Conservation (phyloP, 2,888 invertebrate species). For the Scelioninae gen. 1 region DNA sequence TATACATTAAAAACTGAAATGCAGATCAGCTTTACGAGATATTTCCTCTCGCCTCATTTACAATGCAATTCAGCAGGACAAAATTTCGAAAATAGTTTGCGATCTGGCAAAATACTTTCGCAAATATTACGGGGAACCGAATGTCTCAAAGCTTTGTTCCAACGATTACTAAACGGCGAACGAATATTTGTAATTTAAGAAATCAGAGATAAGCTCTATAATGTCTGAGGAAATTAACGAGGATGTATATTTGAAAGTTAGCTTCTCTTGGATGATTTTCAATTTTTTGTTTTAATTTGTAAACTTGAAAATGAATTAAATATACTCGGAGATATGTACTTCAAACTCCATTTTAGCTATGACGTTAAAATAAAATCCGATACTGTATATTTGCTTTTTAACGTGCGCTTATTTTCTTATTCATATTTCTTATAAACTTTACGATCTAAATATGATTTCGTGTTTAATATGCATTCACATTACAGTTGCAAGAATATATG, state of each 20-base stretch:
- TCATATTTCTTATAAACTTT: slow-evolving; percentile 17
- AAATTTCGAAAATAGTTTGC: slow-evolving; percentile 9
- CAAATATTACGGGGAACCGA: slow-evolving; percentile 1
- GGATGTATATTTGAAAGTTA: neutral
- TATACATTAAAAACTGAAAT: slow-evolving; percentile 35
- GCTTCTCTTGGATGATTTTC: neutral
- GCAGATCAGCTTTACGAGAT: slow-evolving; percentile 12
- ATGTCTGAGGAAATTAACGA: slow-evolving; percentile 6
- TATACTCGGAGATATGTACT: neutral
- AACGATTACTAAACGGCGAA: slow-evolving; percentile 1
- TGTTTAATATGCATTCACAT: slow-evolving; percentile 26
- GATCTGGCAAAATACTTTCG: neutral
- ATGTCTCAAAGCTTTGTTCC: neutral
- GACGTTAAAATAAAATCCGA: neutral
- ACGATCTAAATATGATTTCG: slow-evolving; percentile 18
- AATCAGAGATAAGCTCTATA: neutral
- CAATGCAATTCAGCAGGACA: neutral
- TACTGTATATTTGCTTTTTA: slow-evolving; percentile 7
- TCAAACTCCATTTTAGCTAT: neutral
- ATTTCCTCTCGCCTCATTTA: slow-evolving; percentile 2
- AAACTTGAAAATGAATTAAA: slow-evolving; percentile 15
- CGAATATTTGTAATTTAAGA: slow-evolving; percentile 5
- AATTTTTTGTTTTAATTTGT: neutral
- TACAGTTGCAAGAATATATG: no score
- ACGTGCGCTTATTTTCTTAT: slow-evolving; percentile 9